Conservation (phyloP, 1,140 invertebrate species). For the Bicyclus anynana region DNA sequence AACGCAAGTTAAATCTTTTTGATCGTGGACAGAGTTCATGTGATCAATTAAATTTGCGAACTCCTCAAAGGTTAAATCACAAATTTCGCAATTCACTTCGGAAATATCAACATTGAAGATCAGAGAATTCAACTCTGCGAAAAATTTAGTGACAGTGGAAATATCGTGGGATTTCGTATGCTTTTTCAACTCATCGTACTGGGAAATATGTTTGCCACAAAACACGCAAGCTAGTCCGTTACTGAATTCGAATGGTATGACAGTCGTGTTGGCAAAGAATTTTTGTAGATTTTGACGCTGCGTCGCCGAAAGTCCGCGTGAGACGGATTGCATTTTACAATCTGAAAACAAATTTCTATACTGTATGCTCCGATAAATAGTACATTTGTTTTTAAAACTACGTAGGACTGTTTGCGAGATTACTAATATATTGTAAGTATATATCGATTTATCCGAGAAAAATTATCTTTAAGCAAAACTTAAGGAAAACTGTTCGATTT, state of each 20-base stretch:
- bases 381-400: constrained; percentile 1
- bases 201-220: constrained; percentile 34
- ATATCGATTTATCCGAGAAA: no score
- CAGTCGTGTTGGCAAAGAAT: constrained; percentile 49
- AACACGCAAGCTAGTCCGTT: constrained; percentile 49
- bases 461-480: no score
- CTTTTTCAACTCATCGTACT: constrained; percentile 33
- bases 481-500: no score
- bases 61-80: constrained; percentile 33
- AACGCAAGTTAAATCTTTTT: constrained; percentile 25
- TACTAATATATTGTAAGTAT: no score
- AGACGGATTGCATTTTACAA: constrained; percentile 30
- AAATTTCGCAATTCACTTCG: constrained; percentile 41
- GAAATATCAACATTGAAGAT: constrained; percentile 53
- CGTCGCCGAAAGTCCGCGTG: constrained; percentile 30
- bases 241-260: constrained; percentile 56
- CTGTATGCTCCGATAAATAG: constrained; percentile 29
- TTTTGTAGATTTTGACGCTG: constrained; percentile 44
- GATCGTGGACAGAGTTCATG: constrained; percentile 37
- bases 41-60: constrained; percentile 41
- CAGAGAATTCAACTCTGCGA: constrained; percentile 28
- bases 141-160: constrained; percentile 33
- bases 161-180: constrained; percentile 46
- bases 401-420: no score
- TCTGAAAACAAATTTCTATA: constrained; percentile 60